phyloP scores from a whole-genome alignment of 2,888 invertebrate genomes.

The Conomelus anceps region DNA sequence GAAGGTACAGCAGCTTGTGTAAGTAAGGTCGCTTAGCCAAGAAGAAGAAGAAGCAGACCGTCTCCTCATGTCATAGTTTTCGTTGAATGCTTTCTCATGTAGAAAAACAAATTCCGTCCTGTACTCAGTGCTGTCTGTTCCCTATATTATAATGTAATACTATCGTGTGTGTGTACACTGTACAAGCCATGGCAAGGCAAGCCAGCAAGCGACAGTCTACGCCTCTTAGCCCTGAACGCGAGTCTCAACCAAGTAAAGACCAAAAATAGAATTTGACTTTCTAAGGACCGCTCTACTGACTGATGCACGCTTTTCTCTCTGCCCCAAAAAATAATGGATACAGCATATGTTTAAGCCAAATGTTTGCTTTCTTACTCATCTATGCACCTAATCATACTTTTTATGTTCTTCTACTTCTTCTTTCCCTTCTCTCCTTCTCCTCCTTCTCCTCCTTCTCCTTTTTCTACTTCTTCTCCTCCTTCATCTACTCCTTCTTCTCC shows the following conservation, averaged over 20 bases:
- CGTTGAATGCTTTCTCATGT: background rate
- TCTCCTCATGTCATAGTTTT: background rate
- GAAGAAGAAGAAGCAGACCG: too few relatives aligned
- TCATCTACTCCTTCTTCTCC: background rate
- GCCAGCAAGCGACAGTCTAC: background rate
- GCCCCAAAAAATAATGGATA: background rate
- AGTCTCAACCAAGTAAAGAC: too few relatives aligned
- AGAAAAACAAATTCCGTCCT: background rate
- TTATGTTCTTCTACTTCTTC: background rate
- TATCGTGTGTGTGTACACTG: background rate
- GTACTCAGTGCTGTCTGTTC: background rate
- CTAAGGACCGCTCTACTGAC: background rate
- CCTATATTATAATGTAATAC: background rate
- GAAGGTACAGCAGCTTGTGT: too few relatives aligned
- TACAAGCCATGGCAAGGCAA: background rate
- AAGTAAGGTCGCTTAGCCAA: too few relatives aligned
- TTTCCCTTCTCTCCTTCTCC: too few relatives aligned
- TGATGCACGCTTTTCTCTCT: background rate
- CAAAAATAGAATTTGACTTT: background rate
- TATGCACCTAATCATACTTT: background rate
- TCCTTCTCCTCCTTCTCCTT: slow-evolving; percentile 3
- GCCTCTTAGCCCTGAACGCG: background rate
- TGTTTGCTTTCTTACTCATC: background rate
- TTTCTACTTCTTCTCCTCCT: slow-evolving; percentile 12
- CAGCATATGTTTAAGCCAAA: too few relatives aligned